phyloP scores from a whole-genome alignment of 1,140 invertebrate species.

The Orchesella cincta region DNA sequence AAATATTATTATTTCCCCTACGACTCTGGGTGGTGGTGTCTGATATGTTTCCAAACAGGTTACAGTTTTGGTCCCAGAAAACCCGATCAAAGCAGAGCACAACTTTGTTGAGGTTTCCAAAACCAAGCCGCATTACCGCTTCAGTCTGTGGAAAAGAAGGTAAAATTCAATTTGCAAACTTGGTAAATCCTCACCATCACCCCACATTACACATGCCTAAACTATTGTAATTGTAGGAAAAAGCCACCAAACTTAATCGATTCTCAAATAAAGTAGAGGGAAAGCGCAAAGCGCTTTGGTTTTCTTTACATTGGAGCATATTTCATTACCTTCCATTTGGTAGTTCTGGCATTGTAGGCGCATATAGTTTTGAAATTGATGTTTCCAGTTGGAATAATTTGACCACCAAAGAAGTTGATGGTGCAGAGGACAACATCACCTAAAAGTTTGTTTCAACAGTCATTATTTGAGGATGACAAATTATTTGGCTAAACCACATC shows the following conservation, averaged over 20 bases:
- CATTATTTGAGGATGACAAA: constrained; percentile 67
- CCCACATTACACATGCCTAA: neutral
- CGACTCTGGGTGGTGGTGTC: constrained; percentile 92
- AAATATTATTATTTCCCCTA: constrained; percentile 56
- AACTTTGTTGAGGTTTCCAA: constrained; percentile 97
- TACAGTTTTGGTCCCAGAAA: constrained; percentile 95
- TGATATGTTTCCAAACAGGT: constrained; percentile 95
- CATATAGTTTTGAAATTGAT: constrained; percentile 49
- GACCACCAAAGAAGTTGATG: constrained; percentile 41
- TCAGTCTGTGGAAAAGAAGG: constrained; percentile 53
- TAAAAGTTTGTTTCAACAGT: constrained; percentile 91
- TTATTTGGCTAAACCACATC: neutral
- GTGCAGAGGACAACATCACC: constrained; percentile 92
- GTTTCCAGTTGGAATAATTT: constrained; percentile 41
- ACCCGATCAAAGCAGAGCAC: constrained; percentile 95
- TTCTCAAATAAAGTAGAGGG: neutral
- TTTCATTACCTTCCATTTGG: neutral
- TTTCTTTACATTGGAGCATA: neutral
- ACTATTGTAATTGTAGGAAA: neutral
- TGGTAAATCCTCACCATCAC: constrained; percentile 4
- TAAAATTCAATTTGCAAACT: constrained; percentile 24
- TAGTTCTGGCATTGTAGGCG: constrained; percentile 62
- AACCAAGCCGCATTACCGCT: constrained; percentile 90
- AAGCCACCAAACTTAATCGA: constrained; percentile 4
- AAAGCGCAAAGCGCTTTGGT: neutral